Evolutionary conservation across 2,888 invertebrate species (phyloP).

Genomic region (Caenorhabditis virilis): DNA sequence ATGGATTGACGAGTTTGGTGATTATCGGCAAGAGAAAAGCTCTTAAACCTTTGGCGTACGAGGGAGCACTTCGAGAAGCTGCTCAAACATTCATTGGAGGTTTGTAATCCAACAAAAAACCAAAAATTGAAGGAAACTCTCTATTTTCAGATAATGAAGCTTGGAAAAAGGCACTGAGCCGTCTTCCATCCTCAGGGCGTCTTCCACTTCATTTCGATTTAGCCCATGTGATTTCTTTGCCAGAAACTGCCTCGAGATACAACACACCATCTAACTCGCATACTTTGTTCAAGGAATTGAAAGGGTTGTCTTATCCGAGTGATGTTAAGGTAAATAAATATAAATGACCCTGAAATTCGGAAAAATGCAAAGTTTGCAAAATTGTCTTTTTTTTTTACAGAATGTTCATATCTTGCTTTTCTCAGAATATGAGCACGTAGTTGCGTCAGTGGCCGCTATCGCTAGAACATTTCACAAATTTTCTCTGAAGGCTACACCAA

Average conservation of each 20-base stretch:
- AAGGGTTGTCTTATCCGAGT: constrained; percentile 20
- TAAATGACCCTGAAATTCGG: not conserved
- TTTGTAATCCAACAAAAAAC: constrained; percentile 3
- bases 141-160: constrained; percentile 30
- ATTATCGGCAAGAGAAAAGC: constrained; percentile 25
- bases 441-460: constrained; percentile 82
- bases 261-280: constrained; percentile 56
- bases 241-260: constrained; percentile 47
- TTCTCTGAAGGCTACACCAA: constrained; percentile 72
- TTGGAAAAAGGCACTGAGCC: constrained; percentile 39
- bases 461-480: constrained; percentile 82
- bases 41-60: constrained; percentile 12
- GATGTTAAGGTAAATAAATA: constrained; percentile 40
- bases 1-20: constrained; percentile 24
- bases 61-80: constrained; percentile 19
- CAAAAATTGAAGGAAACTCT: not conserved
- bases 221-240: constrained; percentile 54
- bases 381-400: constrained; percentile 27
- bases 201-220: constrained; percentile 56
- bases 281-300: constrained; percentile 49
- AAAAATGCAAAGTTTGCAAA: not conserved
- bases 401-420: constrained; percentile 52
- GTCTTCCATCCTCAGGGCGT: constrained; percentile 30
- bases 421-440: constrained; percentile 75
- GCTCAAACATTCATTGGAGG: constrained; percentile 14